These are phyloP conservation scores for Caenorhabditis briggsae DNA, from an alignment of 1,140 invertebrate genomes.

Conservation along the genomic window DNA sequence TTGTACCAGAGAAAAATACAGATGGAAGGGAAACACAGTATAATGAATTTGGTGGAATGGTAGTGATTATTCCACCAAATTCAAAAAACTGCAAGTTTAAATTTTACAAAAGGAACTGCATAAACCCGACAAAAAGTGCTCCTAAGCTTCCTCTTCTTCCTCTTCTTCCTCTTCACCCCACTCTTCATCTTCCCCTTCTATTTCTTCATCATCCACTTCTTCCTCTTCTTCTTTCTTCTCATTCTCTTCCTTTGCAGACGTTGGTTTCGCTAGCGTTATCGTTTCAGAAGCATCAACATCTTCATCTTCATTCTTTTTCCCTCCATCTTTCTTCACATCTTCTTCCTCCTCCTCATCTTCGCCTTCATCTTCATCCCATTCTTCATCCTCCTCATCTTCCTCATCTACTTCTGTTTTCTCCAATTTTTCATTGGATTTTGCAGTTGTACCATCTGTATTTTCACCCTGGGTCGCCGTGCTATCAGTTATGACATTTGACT, in stretches of 20 bases:
- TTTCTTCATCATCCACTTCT: constrained; percentile 57
- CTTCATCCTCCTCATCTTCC: background rate
- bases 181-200: constrained; percentile 62
- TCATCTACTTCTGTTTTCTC: background rate
- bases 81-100: too few species aligned
- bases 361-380: background rate
- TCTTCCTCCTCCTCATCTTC: constrained; percentile 3
- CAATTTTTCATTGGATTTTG: constrained; percentile 34
- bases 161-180: constrained; percentile 63
- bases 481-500: constrained; percentile 33
- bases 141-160: constrained; percentile 50
- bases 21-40: too few species aligned
- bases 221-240: constrained; percentile 65
- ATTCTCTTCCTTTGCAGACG: constrained; percentile 60
- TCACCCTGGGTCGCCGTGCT: background rate
- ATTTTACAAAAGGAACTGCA: too few species aligned
- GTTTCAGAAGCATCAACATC: constrained; percentile 49
- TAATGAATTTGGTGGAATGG: too few species aligned
- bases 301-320: constrained; percentile 36
- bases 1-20: too few species aligned
- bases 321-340: constrained; percentile 1
- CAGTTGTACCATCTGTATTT: background rate
- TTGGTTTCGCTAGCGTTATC: constrained; percentile 5
- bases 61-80: too few species aligned
- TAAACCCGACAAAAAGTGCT: background rate